Evolutionary conservation across 2,888 invertebrate genomes (phyloP).

Genomic region (Chymomyza caudatula): DNA sequence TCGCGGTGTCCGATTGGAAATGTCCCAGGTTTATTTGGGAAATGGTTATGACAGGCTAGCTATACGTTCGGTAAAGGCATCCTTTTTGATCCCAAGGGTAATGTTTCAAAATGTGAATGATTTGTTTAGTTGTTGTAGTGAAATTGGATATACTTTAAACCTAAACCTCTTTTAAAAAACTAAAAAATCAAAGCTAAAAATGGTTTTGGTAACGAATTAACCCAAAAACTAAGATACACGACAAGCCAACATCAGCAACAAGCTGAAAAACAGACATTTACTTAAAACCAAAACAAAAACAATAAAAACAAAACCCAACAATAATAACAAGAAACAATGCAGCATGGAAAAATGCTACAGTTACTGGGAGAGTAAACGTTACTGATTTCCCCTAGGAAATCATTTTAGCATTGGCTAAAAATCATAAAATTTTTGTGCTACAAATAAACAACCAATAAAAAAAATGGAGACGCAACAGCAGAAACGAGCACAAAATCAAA

Average conservation of each 20-base stretch:
- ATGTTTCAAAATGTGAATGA: too few species aligned
- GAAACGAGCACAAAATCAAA: conserved; percentile 38
- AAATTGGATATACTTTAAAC: too few species aligned
- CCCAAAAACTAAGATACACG: too few species aligned
- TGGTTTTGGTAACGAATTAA: too few species aligned
- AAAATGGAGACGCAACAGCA: conserved; percentile 17
- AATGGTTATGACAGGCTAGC: too few species aligned
- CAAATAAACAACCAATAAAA: conserved; percentile 65
- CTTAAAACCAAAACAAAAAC: background rate
- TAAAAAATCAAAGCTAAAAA: too few species aligned
- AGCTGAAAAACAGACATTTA: background rate
- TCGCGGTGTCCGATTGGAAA: too few species aligned
- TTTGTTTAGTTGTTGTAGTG: too few species aligned
- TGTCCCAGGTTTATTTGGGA: too few species aligned
- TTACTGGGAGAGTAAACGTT: background rate
- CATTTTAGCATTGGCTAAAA: conserved; percentile 74
- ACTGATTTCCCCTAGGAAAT: conserved; percentile 76
- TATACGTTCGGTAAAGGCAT: too few species aligned
- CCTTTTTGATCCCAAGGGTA: too few species aligned
- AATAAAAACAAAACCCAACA: conserved; percentile 21
- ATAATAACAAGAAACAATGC: conserved; percentile 24
- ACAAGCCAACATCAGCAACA: background rate
- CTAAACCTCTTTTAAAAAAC: too few species aligned
- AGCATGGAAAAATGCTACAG: conserved; percentile 18
- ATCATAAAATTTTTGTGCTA: conserved; percentile 75